phyloP scores from a whole-genome alignment of 2,113 vertebrate genomes.

The Tyto alba region DNA sequence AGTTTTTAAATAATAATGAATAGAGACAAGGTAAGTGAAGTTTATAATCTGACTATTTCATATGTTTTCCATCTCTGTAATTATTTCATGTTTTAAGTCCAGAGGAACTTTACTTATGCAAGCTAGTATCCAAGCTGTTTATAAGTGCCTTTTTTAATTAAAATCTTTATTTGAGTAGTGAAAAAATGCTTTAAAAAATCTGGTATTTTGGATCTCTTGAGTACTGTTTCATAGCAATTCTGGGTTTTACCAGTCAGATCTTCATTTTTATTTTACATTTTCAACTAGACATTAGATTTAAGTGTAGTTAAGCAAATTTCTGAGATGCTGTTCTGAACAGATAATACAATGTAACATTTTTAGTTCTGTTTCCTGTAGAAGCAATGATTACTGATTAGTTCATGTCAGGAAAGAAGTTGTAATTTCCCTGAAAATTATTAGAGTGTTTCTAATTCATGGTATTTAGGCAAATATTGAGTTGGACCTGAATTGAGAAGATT shows the following conservation, averaged over 20 bases:
- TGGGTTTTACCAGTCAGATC: background rate
- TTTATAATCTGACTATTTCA: background rate
- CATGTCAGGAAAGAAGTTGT: background rate
- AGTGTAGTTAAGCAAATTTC: background rate
- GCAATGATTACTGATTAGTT: background rate
- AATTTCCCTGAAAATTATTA: background rate
- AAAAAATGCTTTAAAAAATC: background rate
- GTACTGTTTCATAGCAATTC: background rate
- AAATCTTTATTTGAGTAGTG: background rate
- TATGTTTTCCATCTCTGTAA: background rate
- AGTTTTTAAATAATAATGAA: background rate
- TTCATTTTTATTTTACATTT: background rate
- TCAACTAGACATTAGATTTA: no score
- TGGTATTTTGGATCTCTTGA: background rate
- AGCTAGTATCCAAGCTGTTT: background rate
- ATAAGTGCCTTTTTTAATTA: background rate
- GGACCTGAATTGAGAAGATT: background rate
- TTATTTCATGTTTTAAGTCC: background rate
- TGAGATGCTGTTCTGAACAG: background rate
- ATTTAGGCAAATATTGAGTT: background rate
- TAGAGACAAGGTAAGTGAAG: background rate
- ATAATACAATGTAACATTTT: background rate
- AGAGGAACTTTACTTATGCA: background rate
- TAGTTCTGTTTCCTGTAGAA: background rate
- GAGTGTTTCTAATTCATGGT: background rate